phyloP scores from a whole-genome alignment of 2,888 invertebrate genomes.

The Dimorphilus gyrociliatus region DNA sequence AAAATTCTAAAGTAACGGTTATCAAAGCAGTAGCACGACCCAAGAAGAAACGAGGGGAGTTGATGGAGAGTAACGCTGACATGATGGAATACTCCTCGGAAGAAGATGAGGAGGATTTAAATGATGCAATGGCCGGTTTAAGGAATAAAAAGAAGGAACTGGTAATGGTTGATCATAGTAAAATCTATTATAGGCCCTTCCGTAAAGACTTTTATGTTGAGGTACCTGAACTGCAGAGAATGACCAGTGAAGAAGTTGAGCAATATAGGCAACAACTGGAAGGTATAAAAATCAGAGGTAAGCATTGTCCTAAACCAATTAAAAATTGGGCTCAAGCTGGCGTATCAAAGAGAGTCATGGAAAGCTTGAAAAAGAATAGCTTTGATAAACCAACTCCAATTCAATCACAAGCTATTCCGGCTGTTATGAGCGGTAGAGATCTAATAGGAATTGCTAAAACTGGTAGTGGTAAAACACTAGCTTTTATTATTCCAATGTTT shows the following conservation, averaged over 20 bases:
- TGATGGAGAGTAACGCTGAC: conserved; percentile 98
- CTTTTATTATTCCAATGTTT: conserved; percentile 94
- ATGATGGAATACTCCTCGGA: conserved; percentile 90
- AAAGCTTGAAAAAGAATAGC: conserved; percentile 60
- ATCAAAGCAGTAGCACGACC: conserved; percentile 28
- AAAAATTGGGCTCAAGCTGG: conserved; percentile 97
- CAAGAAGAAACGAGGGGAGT: conserved; percentile 58
- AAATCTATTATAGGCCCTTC: conserved; percentile 70
- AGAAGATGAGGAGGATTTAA: conserved; percentile 83
- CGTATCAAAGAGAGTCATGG: conserved; percentile 82
- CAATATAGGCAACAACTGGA: conserved; percentile 55
- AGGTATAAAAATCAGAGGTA: conserved; percentile 86
- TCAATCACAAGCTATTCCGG: conserved; percentile 84
- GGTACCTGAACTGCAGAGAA: conserved; percentile 78
- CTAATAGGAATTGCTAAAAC: conserved; percentile 98
- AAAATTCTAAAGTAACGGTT: conserved; percentile 21
- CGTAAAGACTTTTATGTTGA: conserved; percentile 94
- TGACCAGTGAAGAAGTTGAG: conserved; percentile 56
- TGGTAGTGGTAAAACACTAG: conserved; percentile 93
- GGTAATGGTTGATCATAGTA: conserved; percentile 30
- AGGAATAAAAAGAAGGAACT: conserved; percentile 46
- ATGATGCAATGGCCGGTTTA: conserved; percentile 49
- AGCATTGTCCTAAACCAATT: conserved; percentile 83
- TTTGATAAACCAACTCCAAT: conserved; percentile 98
- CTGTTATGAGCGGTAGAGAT: conserved; percentile 87